A percentile compares a stretch with the other conserved stretches of the same genome.
phyloP scores from a whole-genome alignment of 2,888 invertebrate species.

The Mesorhabditis belari region DNA sequence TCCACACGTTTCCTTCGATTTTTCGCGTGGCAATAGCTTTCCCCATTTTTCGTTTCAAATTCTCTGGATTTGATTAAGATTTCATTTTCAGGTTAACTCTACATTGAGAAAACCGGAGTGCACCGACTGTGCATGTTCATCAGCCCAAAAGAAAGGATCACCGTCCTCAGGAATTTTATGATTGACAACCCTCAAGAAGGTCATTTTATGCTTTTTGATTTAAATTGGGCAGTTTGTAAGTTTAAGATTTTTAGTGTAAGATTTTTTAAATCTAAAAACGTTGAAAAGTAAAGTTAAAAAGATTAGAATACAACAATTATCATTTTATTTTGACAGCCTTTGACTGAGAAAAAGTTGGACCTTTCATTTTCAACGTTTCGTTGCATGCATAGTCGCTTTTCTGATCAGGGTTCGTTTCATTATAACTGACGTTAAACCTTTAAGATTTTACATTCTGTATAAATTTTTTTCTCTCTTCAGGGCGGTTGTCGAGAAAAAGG shows the following conservation, averaged over 20 bases:
- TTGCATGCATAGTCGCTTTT: neutral
- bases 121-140: slow-evolving; percentile 36
- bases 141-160: slow-evolving; percentile 31
- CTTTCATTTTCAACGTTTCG: neutral
- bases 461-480: slow-evolving; percentile 30
- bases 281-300: too few relatives aligned
- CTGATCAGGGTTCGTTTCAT: neutral
- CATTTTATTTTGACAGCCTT: too few relatives aligned
- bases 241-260: too few relatives aligned
- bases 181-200: slow-evolving; percentile 51
- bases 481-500: slow-evolving; percentile 52
- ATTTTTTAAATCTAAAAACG: too few relatives aligned
- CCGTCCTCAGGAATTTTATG: slow-evolving; percentile 40
- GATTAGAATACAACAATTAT: too few relatives aligned
- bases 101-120: neutral
- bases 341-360: too few relatives aligned
- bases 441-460: neutral
- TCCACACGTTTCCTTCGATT: neutral
- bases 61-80: too few relatives aligned
- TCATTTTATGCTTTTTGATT: slow-evolving; percentile 8
- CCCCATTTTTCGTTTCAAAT: neutral
- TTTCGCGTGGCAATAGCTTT: neutral
- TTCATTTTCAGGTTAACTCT: neutral
- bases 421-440: neutral
- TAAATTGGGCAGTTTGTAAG: too few relatives aligned